Base-by-base conservation (phyloP, 2,113 vertebrate genomes). In the Xiphophorus couchianus region DNA sequence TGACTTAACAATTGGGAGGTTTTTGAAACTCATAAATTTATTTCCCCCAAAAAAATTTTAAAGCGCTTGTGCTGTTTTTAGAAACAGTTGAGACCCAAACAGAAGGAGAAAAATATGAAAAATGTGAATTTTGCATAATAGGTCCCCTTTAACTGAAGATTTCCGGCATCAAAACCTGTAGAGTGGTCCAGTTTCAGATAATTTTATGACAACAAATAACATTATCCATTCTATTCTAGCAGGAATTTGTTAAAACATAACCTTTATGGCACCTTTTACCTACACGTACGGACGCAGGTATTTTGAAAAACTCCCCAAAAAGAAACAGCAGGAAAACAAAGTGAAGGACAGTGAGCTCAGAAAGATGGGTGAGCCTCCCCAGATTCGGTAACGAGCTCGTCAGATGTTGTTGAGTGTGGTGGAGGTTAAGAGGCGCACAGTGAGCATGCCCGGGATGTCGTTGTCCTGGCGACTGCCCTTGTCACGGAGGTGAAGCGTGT, bases 401-500 rank as follows among this genome's bases (percentile, higher is more conserved):
- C 91, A 98, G 93, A 98, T 93, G 0, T 96, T 95, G 48, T 88
- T 96, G 81, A 99, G 96, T 65, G 86, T 81, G 81, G 93, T 94
- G 42, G 96, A 97, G 83, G 95, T 98, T 88, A 96, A 92, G 76
- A 99, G 62, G 22, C 80, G 92, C 84, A 99, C 94, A 0, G 93
- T 94, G 0, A 99, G 88, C 4, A 95, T 96, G 84, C 97, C 97
- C 0, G 96, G 94, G 5, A 98, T 95, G 78, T 96, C 95, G 0
- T 93, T 96, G 63, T 95, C 94, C 77, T 96, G 96, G 54, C 82
- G 95, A 85, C 93, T 96, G 37, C 93, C 94, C 71, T 94, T 96
- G 94, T 98, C 97, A 14, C 94, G 96, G 51, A 99, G 96, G 75
- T 96, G 96, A 62, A 99, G 93, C 0, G 95, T 96, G 89, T 98